A percentile compares a stretch with the other conserved stretches of the same genome.
phyloP scores from a whole-genome alignment of 2,888 invertebrate species.

The Platycheirus rosarum region DNA sequence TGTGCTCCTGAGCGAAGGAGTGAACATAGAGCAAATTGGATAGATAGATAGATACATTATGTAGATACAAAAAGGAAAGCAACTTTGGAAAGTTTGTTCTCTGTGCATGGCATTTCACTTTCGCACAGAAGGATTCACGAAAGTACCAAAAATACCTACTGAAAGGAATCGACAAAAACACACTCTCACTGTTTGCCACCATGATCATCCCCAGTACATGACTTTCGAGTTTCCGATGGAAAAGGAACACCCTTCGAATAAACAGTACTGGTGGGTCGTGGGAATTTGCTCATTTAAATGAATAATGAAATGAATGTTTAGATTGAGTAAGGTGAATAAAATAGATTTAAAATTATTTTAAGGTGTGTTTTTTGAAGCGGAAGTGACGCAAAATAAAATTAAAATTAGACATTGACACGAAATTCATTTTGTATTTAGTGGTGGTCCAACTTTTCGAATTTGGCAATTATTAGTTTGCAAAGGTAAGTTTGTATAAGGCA shows the following conservation, averaged over 20 bases:
- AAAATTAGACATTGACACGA: no score
- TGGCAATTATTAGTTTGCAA: no score
- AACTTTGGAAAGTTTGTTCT: conserved; percentile 56
- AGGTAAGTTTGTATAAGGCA: no score
- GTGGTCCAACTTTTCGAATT: no score
- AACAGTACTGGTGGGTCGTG: background rate
- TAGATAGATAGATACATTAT: conserved; percentile 1
- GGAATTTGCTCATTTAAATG: conserved; percentile 6
- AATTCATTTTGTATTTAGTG: no score
- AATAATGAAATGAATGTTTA: no score
- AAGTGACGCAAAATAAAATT: no score
- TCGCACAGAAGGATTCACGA: conserved; percentile 51
- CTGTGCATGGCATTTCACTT: conserved; percentile 67
- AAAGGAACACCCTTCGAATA: background rate
- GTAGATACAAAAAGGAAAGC: conserved; percentile 12
- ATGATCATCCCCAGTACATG: conserved; percentile 48
- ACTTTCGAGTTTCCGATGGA: conserved; percentile 2
- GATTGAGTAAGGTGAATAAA: no score
- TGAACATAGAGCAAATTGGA: background rate
- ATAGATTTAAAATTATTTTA: no score
- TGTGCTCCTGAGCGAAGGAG: conserved; percentile 21
- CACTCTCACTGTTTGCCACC: conserved; percentile 71
- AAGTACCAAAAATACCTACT: conserved; percentile 45
- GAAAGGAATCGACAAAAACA: conserved; percentile 65
- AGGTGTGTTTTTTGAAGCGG: no score